Conservation (phyloP, 2,888 invertebrate genomes). For the Mystacides longicornis region DNA sequence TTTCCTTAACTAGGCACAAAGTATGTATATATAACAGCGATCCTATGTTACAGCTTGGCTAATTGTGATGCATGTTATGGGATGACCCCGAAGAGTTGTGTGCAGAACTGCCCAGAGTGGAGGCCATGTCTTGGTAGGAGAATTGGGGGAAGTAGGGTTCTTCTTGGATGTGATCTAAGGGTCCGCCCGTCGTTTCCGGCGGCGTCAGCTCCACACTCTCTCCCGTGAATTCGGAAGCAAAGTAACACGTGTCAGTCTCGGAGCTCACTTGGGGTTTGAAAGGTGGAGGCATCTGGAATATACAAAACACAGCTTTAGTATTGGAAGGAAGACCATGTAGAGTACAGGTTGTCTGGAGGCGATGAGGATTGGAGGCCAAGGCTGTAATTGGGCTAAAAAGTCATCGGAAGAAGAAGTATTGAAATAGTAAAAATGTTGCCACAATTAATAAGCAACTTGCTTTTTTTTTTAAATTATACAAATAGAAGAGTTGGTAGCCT, state of each 20-base stretch:
- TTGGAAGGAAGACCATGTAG: no score
- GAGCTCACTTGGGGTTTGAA: constrained; percentile 90
- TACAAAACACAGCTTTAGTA: no score
- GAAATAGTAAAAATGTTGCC: no score
- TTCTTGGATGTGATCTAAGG: constrained; percentile 59
- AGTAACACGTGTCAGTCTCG: constrained; percentile 96
- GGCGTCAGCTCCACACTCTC: constrained; percentile 96
- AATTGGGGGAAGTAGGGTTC: constrained; percentile 74
- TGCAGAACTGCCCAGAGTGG: constrained; percentile 55
- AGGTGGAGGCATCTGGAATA: constrained; percentile 74
- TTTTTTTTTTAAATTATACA: no score
- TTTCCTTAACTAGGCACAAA: no score
- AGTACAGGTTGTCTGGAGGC: no score
- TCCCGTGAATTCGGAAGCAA: constrained; percentile 97
- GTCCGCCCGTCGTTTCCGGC: constrained; percentile 58
- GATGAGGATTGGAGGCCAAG: no score
- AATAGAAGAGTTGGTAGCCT: no score
- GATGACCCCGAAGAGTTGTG: constrained; percentile 55
- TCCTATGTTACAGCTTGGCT: constrained; percentile 23
- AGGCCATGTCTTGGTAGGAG: constrained; percentile 69
- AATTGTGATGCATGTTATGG: constrained; percentile 43
- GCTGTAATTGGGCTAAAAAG: no score
- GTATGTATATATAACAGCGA: no score
- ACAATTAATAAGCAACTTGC: no score
- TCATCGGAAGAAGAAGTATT: no score